These are phyloP conservation scores for Rissa tridactyla DNA, from an alignment of 2,113 vertebrate species.

Conservation along the genomic window DNA sequence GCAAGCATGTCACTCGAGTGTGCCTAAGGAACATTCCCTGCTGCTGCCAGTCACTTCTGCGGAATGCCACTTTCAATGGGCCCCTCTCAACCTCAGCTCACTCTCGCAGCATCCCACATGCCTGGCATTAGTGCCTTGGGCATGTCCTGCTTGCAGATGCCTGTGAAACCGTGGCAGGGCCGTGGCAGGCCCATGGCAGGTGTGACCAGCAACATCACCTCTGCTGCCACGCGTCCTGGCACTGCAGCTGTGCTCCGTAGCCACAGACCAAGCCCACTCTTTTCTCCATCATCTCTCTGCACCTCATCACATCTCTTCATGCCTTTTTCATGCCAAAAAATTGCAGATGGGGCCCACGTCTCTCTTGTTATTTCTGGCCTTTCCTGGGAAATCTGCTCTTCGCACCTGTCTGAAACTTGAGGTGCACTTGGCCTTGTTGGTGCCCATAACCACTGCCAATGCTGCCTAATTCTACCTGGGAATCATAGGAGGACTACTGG, in stretches of 20 bases:
- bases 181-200: background rate
- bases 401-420: background rate
- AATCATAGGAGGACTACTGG: background rate
- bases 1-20: background rate
- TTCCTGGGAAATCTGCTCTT: background rate
- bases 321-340: background rate
- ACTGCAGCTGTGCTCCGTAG: background rate
- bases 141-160: background rate
- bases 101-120: background rate
- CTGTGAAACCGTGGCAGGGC: no score
- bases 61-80: background rate
- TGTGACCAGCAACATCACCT: background rate
- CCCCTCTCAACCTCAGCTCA: background rate
- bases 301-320: background rate
- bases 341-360: background rate
- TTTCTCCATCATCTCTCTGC: background rate
- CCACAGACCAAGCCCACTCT: background rate
- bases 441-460: background rate
- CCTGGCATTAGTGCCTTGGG: background rate
- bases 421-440: background rate
- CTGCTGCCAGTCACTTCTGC: background rate
- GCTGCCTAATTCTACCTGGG: background rate
- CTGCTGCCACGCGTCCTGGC: background rate
- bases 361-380: background rate
- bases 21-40: fast-evolving